Conservation (phyloP, 2,113 vertebrate genomes). For the Mastomys natalensis region DNA sequence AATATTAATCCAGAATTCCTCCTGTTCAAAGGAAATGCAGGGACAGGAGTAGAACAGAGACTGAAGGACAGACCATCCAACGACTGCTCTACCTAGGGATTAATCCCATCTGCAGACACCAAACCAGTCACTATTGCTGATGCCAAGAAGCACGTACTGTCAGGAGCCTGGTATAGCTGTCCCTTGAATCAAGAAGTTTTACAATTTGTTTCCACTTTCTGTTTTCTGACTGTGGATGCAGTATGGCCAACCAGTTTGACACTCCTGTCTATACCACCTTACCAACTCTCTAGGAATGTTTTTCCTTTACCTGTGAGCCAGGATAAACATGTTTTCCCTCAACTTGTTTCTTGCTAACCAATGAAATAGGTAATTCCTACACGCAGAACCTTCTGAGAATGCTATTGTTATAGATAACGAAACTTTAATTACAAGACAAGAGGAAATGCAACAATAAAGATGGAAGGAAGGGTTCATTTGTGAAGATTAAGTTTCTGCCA, state of each 20-base stretch:
- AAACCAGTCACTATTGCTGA: too few species aligned
- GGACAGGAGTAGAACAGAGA: too few species aligned
- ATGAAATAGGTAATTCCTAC: neutral
- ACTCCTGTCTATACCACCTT: neutral
- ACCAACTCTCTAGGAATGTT: neutral
- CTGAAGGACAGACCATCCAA: too few species aligned
- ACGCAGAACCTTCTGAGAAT: neutral
- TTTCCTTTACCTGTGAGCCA: neutral
- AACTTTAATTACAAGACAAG: neutral
- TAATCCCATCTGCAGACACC: too few species aligned
- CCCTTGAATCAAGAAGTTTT: neutral
- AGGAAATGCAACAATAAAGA: neutral
- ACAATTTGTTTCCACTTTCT: neutral
- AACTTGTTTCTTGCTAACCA: neutral
- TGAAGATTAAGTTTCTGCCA: neutral
- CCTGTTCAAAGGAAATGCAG: too few species aligned
- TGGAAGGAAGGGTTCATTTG: neutral
- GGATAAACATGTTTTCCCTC: neutral
- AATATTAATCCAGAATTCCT: too few species aligned
- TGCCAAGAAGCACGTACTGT: too few species aligned
- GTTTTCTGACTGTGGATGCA: neutral
- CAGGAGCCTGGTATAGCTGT: too few species aligned
- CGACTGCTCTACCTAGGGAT: too few species aligned
- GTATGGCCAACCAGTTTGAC: neutral
- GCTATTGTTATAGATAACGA: neutral